A percentile compares a stretch with the other conserved stretches of the same genome.
phyloP scores from a whole-genome alignment of 2,888 invertebrate genomes.

The Pyrrhosoma nymphula region DNA sequence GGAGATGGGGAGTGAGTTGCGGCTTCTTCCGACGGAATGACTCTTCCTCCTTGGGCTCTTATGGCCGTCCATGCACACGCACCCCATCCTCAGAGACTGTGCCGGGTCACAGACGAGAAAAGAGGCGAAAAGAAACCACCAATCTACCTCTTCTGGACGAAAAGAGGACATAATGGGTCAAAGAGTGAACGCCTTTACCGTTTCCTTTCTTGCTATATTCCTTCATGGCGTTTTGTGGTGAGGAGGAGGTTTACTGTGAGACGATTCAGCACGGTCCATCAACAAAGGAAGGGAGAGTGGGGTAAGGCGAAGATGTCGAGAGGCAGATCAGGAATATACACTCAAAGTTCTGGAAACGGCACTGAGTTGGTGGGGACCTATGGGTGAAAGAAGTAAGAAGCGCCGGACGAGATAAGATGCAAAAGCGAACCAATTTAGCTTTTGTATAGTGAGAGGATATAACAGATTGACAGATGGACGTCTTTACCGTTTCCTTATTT shows the following conservation, averaged over 20 bases:
- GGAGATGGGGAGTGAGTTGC: background rate
- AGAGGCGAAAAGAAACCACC: background rate
- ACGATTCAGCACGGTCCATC: background rate
- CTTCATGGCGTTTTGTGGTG: background rate
- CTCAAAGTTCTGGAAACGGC: background rate
- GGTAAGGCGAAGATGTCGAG: background rate
- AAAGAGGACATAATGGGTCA: background rate
- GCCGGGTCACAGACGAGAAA: background rate
- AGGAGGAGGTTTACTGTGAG: background rate
- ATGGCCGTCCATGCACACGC: background rate
- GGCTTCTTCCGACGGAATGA: background rate
- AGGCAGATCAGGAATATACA: background rate
- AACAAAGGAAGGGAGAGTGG: background rate
- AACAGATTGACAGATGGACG: no score
- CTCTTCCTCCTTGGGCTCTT: background rate
- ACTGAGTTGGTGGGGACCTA: background rate
- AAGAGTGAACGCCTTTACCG: background rate
- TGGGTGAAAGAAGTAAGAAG: background rate
- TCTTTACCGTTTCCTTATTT: no score
- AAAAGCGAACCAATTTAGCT: no score
- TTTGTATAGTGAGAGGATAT: no score
- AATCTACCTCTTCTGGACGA: background rate
- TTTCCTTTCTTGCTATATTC: background rate
- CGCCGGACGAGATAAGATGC: background rate
- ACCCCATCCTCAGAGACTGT: background rate